Conservation (phyloP, 2,888 invertebrate genomes). For the Pristionchus arcanus region DNA sequence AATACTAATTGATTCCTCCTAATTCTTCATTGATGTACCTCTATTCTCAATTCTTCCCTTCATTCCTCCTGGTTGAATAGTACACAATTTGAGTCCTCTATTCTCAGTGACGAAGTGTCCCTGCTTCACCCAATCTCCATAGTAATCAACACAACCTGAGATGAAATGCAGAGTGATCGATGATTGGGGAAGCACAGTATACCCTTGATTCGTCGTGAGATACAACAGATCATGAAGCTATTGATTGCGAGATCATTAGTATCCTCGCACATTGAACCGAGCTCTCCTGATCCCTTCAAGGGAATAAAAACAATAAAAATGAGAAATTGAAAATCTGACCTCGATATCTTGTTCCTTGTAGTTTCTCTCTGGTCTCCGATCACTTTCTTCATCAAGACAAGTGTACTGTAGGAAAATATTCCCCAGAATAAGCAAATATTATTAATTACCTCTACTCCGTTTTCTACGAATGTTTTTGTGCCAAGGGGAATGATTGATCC, state of each 20-base stretch:
- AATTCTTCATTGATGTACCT: not conserved
- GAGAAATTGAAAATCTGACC: not conserved
- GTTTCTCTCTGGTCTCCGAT: not conserved
- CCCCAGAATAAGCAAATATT: not conserved
- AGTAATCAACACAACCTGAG: slow-evolving; percentile 52
- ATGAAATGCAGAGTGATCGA: not conserved
- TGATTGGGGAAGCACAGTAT: not conserved
- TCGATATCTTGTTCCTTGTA: slow-evolving; percentile 50
- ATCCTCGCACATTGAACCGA: slow-evolving; percentile 52
- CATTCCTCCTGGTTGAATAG: slow-evolving; percentile 45
- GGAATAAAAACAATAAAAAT: not conserved
- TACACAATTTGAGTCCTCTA: slow-evolving; percentile 49
- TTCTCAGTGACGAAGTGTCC: slow-evolving; percentile 49
- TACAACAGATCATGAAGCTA: slow-evolving; percentile 54
- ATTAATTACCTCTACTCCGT: slow-evolving; percentile 49
- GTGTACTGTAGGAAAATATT: slow-evolving; percentile 31
- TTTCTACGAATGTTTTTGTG: slow-evolving; percentile 35
- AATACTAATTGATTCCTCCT: not conserved
- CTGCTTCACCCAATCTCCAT: slow-evolving; percentile 54
- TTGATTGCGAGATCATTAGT: slow-evolving; percentile 54
- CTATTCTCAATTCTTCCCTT: slow-evolving; percentile 54
- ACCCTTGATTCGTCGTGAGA: slow-evolving; percentile 55
- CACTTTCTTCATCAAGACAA: slow-evolving; percentile 22
- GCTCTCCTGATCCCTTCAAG: slow-evolving; percentile 49
- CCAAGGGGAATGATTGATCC: slow-evolving; percentile 51